Conservation (phyloP, 2,888 invertebrate genomes). For the Beris morrisii region DNA sequence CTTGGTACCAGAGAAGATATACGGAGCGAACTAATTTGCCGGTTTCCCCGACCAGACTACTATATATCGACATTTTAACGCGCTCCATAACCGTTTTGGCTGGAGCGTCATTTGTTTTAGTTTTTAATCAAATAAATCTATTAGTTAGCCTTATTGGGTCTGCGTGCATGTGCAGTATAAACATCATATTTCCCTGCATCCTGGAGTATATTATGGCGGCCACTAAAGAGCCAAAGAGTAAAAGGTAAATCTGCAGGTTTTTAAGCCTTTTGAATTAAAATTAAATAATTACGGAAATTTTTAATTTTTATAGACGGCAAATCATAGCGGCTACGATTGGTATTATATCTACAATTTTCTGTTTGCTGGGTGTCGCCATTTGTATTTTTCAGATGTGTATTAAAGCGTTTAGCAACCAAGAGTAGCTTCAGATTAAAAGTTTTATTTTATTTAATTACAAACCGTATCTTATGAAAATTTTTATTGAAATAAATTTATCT, state of each 20-base stretch:
- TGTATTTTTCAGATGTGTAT: not conserved
- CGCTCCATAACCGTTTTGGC: not conserved
- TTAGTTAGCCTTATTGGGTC: constrained; percentile 2
- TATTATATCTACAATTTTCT: not conserved
- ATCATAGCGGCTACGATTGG: not conserved
- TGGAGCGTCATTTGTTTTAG: not conserved
- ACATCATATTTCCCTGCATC: constrained; percentile 11
- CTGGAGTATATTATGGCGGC: constrained; percentile 1
- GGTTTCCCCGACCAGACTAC: not conserved
- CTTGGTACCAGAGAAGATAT: not conserved
- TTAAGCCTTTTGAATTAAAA: not conserved
- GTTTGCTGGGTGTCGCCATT: not conserved
- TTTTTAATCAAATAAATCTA: not conserved
- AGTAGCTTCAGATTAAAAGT: too few relatives aligned
- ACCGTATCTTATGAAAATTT: too few relatives aligned
- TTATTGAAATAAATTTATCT: too few relatives aligned
- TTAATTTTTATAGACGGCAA: not conserved
- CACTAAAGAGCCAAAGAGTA: not conserved
- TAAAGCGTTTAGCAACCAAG: too few relatives aligned
- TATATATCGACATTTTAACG: not conserved
- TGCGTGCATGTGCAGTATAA: not conserved
- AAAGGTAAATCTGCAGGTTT: not conserved
- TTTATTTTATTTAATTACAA: too few relatives aligned
- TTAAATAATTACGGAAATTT: not conserved
- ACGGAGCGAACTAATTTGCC: not conserved